Evolutionary conservation across 2,113 vertebrate species (phyloP).

Genomic region (Scytalopus superciliaris): DNA sequence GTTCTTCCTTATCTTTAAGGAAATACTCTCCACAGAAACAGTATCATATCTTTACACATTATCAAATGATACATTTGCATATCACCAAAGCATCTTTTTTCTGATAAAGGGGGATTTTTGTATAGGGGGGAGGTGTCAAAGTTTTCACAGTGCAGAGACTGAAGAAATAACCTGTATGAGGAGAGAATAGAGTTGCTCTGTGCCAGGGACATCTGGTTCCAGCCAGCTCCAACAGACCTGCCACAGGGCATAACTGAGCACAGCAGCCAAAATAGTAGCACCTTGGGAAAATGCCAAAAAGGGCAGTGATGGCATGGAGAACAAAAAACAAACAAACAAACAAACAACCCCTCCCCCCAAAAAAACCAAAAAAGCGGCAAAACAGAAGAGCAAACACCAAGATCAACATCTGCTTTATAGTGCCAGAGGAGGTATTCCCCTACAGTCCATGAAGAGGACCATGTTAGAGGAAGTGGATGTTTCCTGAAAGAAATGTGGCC

Average conservation of each 20-base stretch:
- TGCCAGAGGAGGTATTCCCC: neutral
- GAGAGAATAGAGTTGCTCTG: neutral
- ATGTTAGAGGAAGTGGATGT: neutral
- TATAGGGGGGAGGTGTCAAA: neutral
- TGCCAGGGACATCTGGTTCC: neutral
- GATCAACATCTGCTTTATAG: neutral
- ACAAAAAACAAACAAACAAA: neutral
- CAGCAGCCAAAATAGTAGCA: neutral
- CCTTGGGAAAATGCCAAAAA: neutral
- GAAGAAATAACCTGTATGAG: neutral
- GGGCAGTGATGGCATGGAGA: neutral
- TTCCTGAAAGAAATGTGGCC: neutral
- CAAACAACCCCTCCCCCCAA: no score
- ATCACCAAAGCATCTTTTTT: neutral
- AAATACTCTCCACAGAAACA: neutral
- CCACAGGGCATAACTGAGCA: neutral
- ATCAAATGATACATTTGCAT: neutral
- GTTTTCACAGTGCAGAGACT: neutral
- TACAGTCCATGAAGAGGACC: neutral
- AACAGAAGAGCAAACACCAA: neutral
- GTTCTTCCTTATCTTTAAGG: neutral
- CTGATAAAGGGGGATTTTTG: neutral
- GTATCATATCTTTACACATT: neutral
- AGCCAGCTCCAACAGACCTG: neutral
- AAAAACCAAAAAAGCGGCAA: no score